Evolutionary conservation across 2,888 invertebrate genomes (phyloP).

Genomic region (Andrena trimmerana): DNA sequence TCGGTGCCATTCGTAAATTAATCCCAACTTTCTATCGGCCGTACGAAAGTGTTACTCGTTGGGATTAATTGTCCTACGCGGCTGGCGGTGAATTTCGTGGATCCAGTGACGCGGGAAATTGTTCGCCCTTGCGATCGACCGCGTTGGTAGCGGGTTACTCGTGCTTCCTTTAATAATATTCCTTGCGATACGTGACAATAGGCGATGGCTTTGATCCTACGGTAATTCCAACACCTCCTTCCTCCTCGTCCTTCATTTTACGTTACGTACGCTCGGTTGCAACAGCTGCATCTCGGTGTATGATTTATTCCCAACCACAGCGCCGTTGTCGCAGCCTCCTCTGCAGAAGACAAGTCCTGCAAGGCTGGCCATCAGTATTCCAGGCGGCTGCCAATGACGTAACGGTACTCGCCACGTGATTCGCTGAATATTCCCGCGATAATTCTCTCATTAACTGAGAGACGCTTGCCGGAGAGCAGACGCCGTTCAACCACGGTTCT

Average conservation of each 20-base stretch:
- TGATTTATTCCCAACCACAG: conserved; percentile 38
- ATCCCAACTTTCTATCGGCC: conserved; percentile 27
- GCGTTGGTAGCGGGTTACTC: background rate
- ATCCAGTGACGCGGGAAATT: background rate
- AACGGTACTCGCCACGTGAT: conserved; percentile 38
- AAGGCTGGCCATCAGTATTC: conserved; percentile 32
- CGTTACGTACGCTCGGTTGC: conserved; percentile 16
- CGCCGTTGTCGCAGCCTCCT: background rate
- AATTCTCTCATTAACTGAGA: conserved; percentile 1
- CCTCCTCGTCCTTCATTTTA: background rate
- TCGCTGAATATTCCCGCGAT: conserved; percentile 47
- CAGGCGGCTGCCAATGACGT: conserved; percentile 11
- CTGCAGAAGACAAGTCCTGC: background rate
- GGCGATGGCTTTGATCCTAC: background rate
- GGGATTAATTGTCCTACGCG: background rate
- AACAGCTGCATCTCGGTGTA: conserved; percentile 8
- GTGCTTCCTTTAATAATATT: background rate
- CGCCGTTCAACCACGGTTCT: background rate
- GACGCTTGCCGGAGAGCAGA: background rate
- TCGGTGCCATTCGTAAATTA: conserved; percentile 16
- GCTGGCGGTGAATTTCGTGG: background rate
- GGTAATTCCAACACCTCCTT: background rate
- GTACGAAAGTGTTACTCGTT: background rate
- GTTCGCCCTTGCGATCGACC: background rate
- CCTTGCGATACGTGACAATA: background rate